Base-by-base conservation (phyloP, 2,113 vertebrate genomes). In the Rana temporaria region DNA sequence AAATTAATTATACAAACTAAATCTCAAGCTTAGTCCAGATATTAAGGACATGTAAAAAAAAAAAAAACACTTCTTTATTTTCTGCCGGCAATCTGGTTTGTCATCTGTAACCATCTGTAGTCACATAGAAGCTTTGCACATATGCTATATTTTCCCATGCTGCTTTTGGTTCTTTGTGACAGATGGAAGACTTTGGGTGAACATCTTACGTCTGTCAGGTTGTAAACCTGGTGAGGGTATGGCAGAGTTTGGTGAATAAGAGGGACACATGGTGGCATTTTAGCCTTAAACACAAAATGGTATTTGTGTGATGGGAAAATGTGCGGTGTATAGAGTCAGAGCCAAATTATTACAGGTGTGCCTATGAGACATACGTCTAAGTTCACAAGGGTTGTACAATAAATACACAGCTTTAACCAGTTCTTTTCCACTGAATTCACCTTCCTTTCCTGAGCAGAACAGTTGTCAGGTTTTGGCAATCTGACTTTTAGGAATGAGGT, bases 161-260 rank as follows among this genome's bases (percentile, higher is more conserved):
- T 80, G 32, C 66, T 80, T 62, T 24, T 70, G 78, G 66, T 80
- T 30, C 19, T 67, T 62, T 70, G 34, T 26, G 78, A 80, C 78
- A 80, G 78, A 80, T 80, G 78, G 78, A 26, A 62, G 19, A 14
- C n/a, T 52, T 80, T 62, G 67, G 55, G 62, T 22, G 67, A 71
- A 70, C 67, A 62, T 62, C 66, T 70, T 20, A 59, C 32, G 55
- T 80, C 78, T 80, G 78, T 70, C 78, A 69, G 56, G 67, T 62
- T 71, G 67, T 80, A 62, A 80, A 80, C 78, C 53, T 71, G 66
- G 65, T 57, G 56, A 60, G 67, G 67, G 66, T 24, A 57, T 69
- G 78, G 66, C 66, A 71, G 20, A 48, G 55, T 80, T 80, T 62
- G 78, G 78, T 80, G 66, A 71, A 60, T 15, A 71, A 80, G 32